Conservation (phyloP, 2,888 invertebrate species). For the Cosmorhoe ocellata region DNA sequence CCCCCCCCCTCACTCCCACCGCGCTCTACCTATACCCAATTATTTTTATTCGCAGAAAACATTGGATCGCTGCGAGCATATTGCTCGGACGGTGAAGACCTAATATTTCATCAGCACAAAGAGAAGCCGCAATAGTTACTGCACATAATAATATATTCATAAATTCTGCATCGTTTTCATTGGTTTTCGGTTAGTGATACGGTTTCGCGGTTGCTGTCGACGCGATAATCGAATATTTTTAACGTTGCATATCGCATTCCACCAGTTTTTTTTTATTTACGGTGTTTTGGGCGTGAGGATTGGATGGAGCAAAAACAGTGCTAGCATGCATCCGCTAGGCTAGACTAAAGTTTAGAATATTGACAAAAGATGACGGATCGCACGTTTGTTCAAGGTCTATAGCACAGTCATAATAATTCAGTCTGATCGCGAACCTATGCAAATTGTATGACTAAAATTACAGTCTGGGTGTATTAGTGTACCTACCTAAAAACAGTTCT, state of each 20-base stretch:
- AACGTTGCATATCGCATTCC: conserved; percentile 65
- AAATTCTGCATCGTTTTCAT: conserved; percentile 36
- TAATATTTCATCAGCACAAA: conserved; percentile 30
- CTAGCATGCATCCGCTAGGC: conserved; percentile 31
- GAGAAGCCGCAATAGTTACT: conserved; percentile 54
- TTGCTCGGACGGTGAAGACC: conserved; percentile 49
- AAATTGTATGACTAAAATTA: conserved; percentile 46
- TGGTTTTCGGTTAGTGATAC: conserved; percentile 45
- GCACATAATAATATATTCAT: conserved; percentile 36
- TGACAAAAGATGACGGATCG: conserved; percentile 23
- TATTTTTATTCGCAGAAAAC: conserved; percentile 66
- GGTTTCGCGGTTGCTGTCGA: conserved; percentile 46
- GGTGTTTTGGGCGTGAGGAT: conserved; percentile 43
- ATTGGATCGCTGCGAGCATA: conserved; percentile 52
- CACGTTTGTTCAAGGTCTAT: conserved; percentile 40
- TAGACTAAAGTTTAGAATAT: conserved; percentile 38
- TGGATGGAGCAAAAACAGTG: conserved; percentile 40
- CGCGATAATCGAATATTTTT: conserved; percentile 67
- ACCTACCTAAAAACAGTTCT: conserved; percentile 30
- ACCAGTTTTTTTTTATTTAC: conserved; percentile 52
- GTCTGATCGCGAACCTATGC: conserved; percentile 42
- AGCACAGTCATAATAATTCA: conserved; percentile 32
- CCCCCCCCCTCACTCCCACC: conserved; percentile 59
- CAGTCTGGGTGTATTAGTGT: conserved; percentile 35
- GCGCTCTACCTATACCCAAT: conserved; percentile 59